A percentile compares a stretch with the other conserved stretches of the same genome.
phyloP scores from a whole-genome alignment of 2,113 vertebrate species.

The Acrocephalus arundinaceus region DNA sequence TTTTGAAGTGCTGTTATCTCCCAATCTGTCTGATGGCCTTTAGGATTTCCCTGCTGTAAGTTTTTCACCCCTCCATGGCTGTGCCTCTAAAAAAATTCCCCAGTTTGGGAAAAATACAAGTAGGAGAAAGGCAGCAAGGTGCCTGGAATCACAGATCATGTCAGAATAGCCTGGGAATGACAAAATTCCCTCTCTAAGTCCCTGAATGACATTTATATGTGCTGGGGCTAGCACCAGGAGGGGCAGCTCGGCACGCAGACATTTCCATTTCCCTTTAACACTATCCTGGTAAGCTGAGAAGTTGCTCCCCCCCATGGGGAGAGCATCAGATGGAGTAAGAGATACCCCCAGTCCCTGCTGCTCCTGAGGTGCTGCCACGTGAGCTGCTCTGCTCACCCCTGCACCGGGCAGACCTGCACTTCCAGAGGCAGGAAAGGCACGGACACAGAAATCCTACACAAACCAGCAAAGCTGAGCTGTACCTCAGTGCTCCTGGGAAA shows the following conservation, averaged over 20 bases:
- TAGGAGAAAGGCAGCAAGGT: background rate
- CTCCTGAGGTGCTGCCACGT: background rate
- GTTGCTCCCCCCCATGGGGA: background rate
- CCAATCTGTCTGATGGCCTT: rapidly evolving
- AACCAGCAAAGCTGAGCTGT: no score
- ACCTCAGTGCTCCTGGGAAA: background rate
- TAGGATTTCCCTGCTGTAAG: background rate
- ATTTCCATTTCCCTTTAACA: background rate
- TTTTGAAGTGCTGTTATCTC: background rate
- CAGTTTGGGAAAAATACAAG: background rate
- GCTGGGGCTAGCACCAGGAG: background rate
- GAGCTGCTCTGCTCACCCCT: background rate
- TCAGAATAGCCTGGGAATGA: rapidly evolving
- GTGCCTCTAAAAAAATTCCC: background rate
- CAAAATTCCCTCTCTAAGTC: rapidly evolving
- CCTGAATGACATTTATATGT: rapidly evolving
- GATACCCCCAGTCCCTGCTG: background rate
- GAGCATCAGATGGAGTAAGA: background rate
- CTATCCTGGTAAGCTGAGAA: background rate
- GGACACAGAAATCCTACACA: background rate
- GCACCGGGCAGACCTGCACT: rapidly evolving
- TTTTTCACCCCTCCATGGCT: rapidly evolving
- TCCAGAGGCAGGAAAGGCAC: background rate
- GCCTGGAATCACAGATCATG: background rate
- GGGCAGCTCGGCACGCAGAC: rapidly evolving